Conservation (phyloP, 2,888 invertebrate genomes). For the Chaetogeoica ovagalla region DNA sequence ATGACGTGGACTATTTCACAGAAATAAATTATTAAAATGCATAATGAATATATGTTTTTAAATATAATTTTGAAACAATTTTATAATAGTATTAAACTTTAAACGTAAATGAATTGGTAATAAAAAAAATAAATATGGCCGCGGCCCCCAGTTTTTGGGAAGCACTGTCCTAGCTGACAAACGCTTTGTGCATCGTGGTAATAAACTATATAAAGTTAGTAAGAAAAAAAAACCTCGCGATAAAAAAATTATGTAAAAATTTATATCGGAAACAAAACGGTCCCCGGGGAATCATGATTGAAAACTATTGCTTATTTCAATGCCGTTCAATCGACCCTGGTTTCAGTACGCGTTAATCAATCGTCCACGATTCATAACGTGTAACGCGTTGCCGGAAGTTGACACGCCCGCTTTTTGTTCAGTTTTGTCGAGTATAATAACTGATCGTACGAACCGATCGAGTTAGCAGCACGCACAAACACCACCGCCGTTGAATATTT, state of each 20-base stretch:
- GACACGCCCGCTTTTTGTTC: conserved; percentile 27
- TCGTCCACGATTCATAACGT: conserved; percentile 33
- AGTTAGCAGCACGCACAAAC: background rate
- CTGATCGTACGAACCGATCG: too few relatives aligned
- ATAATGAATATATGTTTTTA: too few relatives aligned
- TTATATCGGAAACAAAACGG: conserved; percentile 33
- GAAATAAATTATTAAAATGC: too few relatives aligned
- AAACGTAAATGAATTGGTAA: too few relatives aligned
- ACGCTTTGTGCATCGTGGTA: background rate
- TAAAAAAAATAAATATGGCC: too few relatives aligned
- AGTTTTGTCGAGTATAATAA: conserved; percentile 2
- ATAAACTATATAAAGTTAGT: background rate
- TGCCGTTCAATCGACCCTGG: conserved; percentile 35
- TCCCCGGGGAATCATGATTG: conserved; percentile 21
- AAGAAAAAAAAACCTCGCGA: conserved; percentile 19
- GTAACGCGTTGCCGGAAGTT: conserved; percentile 42
- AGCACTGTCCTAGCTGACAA: background rate
- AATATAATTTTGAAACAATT: too few relatives aligned
- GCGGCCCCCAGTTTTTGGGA: too few relatives aligned
- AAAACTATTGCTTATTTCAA: conserved; percentile 39
- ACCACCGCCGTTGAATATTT: too few relatives aligned
- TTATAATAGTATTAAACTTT: too few relatives aligned
- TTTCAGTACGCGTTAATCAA: conserved; percentile 6
- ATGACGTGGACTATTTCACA: too few relatives aligned
- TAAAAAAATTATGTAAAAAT: conserved; percentile 3